These are phyloP conservation scores for Burhinus bistriatus DNA, from an alignment of 2,113 vertebrate species.

Conservation along the genomic window DNA sequence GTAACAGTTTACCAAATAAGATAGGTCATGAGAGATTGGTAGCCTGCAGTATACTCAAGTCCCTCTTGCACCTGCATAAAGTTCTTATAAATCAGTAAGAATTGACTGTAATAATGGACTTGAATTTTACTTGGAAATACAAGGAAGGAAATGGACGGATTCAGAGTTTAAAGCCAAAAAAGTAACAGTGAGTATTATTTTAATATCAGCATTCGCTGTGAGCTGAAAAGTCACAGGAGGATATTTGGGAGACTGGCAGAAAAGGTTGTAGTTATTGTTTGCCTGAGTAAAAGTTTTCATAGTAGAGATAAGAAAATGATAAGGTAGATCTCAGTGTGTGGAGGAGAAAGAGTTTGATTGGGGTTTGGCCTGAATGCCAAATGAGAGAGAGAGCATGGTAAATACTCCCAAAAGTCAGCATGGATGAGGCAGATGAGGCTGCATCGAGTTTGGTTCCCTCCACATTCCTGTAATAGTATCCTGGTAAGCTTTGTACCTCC, in stretches of 20 bases:
- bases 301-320: not conserved
- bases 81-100: not conserved
- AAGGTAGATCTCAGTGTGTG: not conserved
- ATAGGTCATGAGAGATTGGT: not conserved
- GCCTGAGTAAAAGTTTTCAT: not conserved
- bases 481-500: not conserved
- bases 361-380: not conserved
- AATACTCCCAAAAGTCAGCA: not conserved
- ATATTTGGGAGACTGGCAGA: not conserved
- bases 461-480: not conserved
- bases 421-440: not conserved
- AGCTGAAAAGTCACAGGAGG: not conserved
- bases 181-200: not conserved
- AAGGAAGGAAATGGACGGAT: not conserved
- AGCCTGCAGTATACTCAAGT: not conserved
- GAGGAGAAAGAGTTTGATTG: not conserved
- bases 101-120: not conserved
- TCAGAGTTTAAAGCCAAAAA: not conserved
- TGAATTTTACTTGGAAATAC: not conserved
- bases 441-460: not conserved
- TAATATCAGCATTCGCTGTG: not conserved
- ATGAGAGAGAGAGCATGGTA: not conserved
- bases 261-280: not conserved
- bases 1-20: not conserved
- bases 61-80: fast-evolving